Evolutionary conservation across 2,888 invertebrate species (phyloP).

Genomic region (Adela reaumurella): DNA sequence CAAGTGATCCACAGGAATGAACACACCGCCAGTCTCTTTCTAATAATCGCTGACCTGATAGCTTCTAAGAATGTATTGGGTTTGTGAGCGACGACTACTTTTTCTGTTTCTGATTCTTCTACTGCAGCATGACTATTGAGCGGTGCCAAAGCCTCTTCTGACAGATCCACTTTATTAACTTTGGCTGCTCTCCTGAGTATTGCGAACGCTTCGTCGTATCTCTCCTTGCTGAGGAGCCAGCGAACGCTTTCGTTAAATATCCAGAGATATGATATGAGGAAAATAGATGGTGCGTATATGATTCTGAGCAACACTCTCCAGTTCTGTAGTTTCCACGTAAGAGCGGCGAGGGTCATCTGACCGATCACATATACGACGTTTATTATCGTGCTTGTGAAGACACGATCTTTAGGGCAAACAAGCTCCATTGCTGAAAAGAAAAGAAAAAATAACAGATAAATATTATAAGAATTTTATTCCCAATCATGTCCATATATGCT

Average conservation of each 20-base stretch:
- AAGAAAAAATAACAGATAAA: background rate
- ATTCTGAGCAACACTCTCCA: slow-evolving; percentile 68
- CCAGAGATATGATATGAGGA: slow-evolving; percentile 67
- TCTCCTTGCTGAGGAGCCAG: slow-evolving; percentile 71
- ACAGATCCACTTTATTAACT: slow-evolving; percentile 54
- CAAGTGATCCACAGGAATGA: slow-evolving; percentile 77
- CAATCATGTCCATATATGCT: too few species aligned
- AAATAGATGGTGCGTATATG: slow-evolving; percentile 65
- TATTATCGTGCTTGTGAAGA: slow-evolving; percentile 69
- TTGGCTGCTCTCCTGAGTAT: slow-evolving; percentile 64
- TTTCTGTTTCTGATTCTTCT: slow-evolving; percentile 10
- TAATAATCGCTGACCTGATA: slow-evolving; percentile 52
- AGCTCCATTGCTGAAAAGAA: slow-evolving; percentile 68
- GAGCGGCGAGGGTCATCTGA: slow-evolving; percentile 61
- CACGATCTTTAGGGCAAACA: slow-evolving; percentile 71
- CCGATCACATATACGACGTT: slow-evolving; percentile 71
- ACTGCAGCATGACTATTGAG: slow-evolving; percentile 25
- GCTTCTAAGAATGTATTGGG: slow-evolving; percentile 29
- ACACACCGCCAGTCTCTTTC: slow-evolving; percentile 58
- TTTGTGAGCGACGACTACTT: slow-evolving; percentile 6
- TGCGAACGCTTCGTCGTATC: slow-evolving; percentile 58
- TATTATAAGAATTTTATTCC: too few species aligned
- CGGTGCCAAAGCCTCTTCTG: slow-evolving; percentile 35
- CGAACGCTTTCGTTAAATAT: slow-evolving; percentile 70
- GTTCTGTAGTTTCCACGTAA: slow-evolving; percentile 65